These are phyloP conservation scores for Xiphydria camelus DNA, from an alignment of 2,888 invertebrate species.

Conservation along the genomic window DNA sequence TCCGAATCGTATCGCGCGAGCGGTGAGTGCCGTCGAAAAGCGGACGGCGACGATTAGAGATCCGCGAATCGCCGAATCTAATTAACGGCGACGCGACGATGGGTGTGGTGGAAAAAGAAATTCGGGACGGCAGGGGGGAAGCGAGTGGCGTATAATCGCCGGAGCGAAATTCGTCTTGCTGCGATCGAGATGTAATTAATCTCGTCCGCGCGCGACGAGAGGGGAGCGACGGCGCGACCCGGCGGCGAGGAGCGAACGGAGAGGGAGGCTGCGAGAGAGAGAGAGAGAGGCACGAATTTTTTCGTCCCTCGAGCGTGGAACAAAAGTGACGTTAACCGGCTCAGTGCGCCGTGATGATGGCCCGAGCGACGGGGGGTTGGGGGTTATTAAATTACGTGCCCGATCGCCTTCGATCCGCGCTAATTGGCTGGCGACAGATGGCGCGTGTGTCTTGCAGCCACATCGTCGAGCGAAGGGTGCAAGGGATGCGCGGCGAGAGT, in stretches of 20 bases:
- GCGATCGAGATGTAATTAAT: no score
- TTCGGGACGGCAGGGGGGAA: no score
- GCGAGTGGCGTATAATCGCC: no score
- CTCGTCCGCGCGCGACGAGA: no score
- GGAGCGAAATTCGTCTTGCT: no score
- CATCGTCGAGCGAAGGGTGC: background rate
- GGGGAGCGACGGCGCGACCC: constrained; percentile 16
- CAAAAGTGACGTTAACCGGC: background rate
- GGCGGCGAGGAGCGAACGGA: background rate
- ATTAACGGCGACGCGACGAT: no score
- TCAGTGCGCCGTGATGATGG: background rate
- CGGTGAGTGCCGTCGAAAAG: no score
- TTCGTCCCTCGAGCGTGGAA: background rate
- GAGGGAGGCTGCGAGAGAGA: background rate
- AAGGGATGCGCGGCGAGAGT: background rate
- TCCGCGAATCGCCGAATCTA: no score
- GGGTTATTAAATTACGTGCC: background rate
- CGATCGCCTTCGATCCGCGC: background rate
- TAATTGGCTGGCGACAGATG: constrained; percentile 2
- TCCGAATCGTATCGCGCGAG: no score
- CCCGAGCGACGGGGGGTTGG: no score
- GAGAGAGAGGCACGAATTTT: background rate
- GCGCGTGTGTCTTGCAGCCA: background rate
- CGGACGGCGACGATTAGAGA: no score
- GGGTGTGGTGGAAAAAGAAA: no score